These are phyloP conservation scores for Xyrichtys novacula DNA, from an alignment of 2,797 vertebrate genomes.

Conservation along the genomic window DNA sequence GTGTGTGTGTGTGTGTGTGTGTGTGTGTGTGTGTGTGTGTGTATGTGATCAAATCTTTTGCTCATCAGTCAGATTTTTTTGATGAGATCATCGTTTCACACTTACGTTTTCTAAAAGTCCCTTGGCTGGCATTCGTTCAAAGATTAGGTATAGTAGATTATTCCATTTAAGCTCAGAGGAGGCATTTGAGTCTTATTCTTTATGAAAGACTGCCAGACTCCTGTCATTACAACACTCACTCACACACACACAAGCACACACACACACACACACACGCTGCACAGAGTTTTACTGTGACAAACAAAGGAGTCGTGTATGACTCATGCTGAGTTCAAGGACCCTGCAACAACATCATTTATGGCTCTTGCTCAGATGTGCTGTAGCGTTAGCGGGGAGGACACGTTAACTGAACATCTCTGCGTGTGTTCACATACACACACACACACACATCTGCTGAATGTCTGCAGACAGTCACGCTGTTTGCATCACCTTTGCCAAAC, in stretches of 20 bases:
- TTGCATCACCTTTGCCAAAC: constrained; percentile 57
- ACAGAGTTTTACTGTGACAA: constrained; percentile 22
- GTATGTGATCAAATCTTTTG: too few relatives aligned
- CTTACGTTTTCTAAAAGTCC: too few relatives aligned
- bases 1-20: too few relatives aligned
- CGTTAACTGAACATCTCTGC: constrained; percentile 27
- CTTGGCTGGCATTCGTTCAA: background rate
- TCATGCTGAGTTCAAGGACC: constrained; percentile 56
- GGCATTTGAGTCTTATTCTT: background rate
- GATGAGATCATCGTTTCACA: too few relatives aligned
- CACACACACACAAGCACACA: background rate
- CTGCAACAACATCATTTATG: constrained; percentile 37
- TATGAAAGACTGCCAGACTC: constrained; percentile 3
- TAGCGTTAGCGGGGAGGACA: constrained; percentile 19
- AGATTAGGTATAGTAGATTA: background rate
- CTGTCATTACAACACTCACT: constrained; percentile 17
- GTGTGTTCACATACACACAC: constrained; percentile 30
- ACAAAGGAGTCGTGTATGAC: constrained; percentile 29
- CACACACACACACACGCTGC: background rate
- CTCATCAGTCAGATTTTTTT: too few relatives aligned
- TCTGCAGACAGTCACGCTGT: constrained; percentile 56
- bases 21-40: too few relatives aligned
- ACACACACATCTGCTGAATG: constrained; percentile 48
- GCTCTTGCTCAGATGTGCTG: constrained; percentile 25
- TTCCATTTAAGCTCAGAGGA: background rate